Conservation (phyloP, 2,113 vertebrate genomes). For the Tetrax tetrax region DNA sequence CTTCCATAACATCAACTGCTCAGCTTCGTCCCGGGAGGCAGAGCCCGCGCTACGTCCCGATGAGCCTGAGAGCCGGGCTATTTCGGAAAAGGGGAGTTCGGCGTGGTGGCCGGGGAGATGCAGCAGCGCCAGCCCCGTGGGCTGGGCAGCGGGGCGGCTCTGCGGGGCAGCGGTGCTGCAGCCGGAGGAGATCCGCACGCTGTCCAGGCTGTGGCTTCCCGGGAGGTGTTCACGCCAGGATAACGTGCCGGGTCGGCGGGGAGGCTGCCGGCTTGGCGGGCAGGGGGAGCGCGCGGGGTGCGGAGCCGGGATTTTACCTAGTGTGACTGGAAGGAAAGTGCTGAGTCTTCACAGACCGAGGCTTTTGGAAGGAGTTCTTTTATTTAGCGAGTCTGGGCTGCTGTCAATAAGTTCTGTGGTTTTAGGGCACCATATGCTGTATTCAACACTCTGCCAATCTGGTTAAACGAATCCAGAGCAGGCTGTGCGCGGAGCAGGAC, state of each 20-base stretch:
- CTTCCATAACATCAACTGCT: neutral
- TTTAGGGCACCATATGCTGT: constrained; percentile 69
- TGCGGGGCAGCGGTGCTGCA: neutral
- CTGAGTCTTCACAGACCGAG: neutral
- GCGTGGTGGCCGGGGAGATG: neutral
- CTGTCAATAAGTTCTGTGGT: constrained; percentile 66
- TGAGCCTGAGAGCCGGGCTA: rapidly evolving
- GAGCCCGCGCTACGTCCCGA: rapidly evolving
- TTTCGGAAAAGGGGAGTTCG: neutral
- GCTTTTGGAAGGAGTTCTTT: constrained; percentile 51
- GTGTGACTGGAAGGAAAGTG: constrained; percentile 15
- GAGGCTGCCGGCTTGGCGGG: neutral
- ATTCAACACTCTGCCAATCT: constrained; percentile 64
- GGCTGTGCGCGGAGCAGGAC: constrained; percentile 17
- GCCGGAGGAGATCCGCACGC: rapidly evolving
- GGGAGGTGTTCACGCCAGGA: neutral
- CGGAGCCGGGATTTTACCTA: neutral
- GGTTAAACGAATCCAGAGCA: constrained; percentile 35
- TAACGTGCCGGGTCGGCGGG: rapidly evolving
- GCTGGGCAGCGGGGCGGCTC: neutral
- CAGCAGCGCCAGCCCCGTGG: neutral
- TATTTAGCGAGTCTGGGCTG: constrained; percentile 42
- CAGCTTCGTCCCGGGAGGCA: neutral
- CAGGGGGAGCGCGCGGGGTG: neutral
- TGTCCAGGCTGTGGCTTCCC: neutral